Evolutionary conservation across 2,888 invertebrate species (phyloP), one percentile per base, ranked within the genome.

Genomic region (Drosophila paracracens): DNA sequence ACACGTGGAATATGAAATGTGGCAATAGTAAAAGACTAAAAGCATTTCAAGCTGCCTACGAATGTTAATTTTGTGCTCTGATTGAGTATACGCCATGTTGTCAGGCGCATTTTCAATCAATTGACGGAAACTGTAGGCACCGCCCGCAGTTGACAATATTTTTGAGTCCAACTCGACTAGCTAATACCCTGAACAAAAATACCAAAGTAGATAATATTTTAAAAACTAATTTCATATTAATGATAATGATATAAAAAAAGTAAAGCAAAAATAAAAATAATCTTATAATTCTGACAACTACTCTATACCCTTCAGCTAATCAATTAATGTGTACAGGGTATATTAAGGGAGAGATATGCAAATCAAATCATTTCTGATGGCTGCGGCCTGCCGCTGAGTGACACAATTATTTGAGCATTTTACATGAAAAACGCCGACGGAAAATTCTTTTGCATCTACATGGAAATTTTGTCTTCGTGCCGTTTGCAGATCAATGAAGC

Each of bases 341-440:
- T 57, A 29, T 53, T 73, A 74, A 64, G 62, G 59, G 76, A 68
- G 73, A 76, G 79, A 85, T 90, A 82, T 78, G 80, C 76, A 83
- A 90, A 87, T 76, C 76, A 78, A 88, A 87, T 86, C 89, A 84
- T 83, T 79, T 77, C 77, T 59, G 69, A 43, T 60, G 64, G 76
- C 62, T 81, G 79, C 67, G 56, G 80, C 54, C 70, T 76, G 80
- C 74, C 52, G 70, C 77, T 84, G 79, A 74, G 70, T 70, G 78
- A 70, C 75, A 72, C 74, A 70, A 75, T 83, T 73, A 74, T 73
- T 73, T 62, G 43, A 60, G 62, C 67, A 51, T 58, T 56, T 51
- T 65, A 77, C 65, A 71, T 73, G 59, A 67, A 78, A 65, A 64
- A 31, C 51, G 50, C 62, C 62, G 13, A 33, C 59, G 59, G 36